A percentile compares a stretch with the other conserved stretches of the same genome.
phyloP scores from a whole-genome alignment of 2,888 invertebrate genomes.

The Epiblema foenella region DNA sequence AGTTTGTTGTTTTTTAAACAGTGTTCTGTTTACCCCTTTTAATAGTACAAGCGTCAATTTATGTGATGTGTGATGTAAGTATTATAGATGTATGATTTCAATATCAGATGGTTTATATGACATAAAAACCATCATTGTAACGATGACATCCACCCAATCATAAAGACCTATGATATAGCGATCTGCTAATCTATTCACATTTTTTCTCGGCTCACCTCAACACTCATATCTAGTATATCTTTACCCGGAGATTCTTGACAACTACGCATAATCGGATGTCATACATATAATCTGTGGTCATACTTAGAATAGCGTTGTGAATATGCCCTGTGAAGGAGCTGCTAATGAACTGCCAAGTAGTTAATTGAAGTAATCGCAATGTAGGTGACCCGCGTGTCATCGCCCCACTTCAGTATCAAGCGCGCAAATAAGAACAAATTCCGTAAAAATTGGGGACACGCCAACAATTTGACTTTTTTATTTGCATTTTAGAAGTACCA shows the following conservation, averaged over 20 bases:
- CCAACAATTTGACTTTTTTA: background rate
- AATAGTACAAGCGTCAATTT: no score
- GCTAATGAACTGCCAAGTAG: conserved; percentile 42
- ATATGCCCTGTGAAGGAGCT: conserved; percentile 17
- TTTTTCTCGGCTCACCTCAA: background rate
- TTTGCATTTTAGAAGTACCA: no score
- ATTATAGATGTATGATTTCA: no score
- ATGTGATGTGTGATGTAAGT: no score
- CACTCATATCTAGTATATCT: background rate
- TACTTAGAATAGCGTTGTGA: background rate
- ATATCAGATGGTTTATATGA: background rate
- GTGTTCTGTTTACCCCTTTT: no score
- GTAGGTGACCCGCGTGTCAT: conserved; percentile 42
- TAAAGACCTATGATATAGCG: conserved; percentile 11
- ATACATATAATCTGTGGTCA: no score
- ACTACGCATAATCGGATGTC: background rate
- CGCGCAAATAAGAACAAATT: conserved; percentile 32
- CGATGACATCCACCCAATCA: background rate
- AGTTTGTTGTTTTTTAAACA: no score
- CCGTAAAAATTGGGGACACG: conserved; percentile 10
- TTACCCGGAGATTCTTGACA: background rate
- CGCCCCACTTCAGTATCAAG: conserved; percentile 41
- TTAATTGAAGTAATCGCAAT: conserved; percentile 43
- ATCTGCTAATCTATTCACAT: background rate
- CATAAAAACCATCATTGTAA: conserved; percentile 9